Percentiles rank a stretch among this genome's conserved stretches.
Conservation (phyloP, 2,888 invertebrate species). For the Lordiphosa fenestrarum region DNA sequence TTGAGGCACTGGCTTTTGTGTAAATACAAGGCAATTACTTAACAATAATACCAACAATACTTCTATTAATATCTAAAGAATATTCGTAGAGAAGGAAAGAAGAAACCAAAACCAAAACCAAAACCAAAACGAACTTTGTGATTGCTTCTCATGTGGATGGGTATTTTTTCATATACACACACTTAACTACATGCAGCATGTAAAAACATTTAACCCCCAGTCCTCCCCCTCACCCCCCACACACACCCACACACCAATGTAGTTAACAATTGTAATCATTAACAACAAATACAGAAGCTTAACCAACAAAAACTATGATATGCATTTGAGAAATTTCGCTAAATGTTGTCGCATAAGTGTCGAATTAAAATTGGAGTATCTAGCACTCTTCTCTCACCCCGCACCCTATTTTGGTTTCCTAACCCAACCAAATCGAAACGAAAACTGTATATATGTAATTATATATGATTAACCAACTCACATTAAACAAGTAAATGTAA, state of each 20-base stretch:
- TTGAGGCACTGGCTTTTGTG: conserved; percentile 35
- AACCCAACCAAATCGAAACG: conserved; percentile 10
- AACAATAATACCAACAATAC: conserved; percentile 9
- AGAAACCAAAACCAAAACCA: conserved; percentile 37
- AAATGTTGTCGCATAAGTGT: conserved; percentile 52
- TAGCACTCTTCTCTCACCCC: conserved; percentile 10
- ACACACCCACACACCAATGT: conserved; percentile 21
- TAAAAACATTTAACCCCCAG: conserved; percentile 26
- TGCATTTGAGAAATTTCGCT: conserved; percentile 46
- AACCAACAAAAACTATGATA: conserved; percentile 9
- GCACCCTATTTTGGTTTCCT: conserved; percentile 30
- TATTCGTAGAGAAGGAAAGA: conserved; percentile 19
- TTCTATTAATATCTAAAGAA: neutral
- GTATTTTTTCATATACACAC: conserved; percentile 2
- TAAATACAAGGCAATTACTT: conserved; percentile 46
- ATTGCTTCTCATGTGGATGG: conserved; percentile 62
- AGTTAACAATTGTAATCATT: conserved; percentile 20
- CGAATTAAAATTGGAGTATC: conserved; percentile 15
- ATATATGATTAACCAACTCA: conserved; percentile 28
- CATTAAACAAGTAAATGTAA: conserved; percentile 16
- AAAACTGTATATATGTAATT: conserved; percentile 65
- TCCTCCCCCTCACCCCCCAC: conserved; percentile 2
- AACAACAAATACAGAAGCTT: neutral
- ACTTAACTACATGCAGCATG: conserved; percentile 23
- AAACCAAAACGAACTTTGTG: conserved; percentile 63